These are phyloP conservation scores for Myotis davidii DNA, from an alignment of 2,113 vertebrate species.

Conservation along the genomic window DNA sequence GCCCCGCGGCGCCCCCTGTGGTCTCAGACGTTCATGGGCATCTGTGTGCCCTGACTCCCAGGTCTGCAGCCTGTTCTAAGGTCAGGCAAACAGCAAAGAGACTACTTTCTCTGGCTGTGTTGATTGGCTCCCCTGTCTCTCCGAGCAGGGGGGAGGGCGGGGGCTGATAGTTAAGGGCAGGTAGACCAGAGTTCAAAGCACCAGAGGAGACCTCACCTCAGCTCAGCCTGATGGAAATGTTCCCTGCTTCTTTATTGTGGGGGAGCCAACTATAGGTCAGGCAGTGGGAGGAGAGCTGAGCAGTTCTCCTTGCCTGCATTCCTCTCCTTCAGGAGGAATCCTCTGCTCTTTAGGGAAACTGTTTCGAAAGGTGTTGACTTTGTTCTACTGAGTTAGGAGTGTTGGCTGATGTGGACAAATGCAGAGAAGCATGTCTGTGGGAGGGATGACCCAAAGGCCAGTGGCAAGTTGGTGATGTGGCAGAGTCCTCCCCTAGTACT, in stretches of 20 bases:
- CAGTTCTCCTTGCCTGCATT: neutral
- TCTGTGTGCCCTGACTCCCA: neutral
- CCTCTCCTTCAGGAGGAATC: neutral
- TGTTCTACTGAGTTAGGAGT: neutral
- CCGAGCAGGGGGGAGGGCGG: neutral
- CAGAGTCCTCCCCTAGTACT: neutral
- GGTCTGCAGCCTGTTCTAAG: neutral
- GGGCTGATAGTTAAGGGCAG: neutral
- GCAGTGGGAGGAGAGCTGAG: neutral
- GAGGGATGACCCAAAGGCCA: neutral
- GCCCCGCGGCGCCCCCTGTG: neutral
- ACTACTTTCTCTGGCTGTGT: neutral
- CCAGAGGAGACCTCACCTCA: neutral
- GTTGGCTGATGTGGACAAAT: neutral
- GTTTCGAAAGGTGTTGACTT: neutral
- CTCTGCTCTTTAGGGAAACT: neutral
- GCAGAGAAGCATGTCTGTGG: neutral
- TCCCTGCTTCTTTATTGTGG: neutral
- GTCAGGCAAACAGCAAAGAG: neutral
- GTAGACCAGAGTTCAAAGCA: neutral
- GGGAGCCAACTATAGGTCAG: neutral
- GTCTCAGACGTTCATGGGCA: neutral
- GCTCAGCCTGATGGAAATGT: neutral
- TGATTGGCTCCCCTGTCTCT: neutral
- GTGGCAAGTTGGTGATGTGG: neutral